Base-by-base conservation (phyloP, 2,113 vertebrate species). In the Albula goreensis region DNA sequence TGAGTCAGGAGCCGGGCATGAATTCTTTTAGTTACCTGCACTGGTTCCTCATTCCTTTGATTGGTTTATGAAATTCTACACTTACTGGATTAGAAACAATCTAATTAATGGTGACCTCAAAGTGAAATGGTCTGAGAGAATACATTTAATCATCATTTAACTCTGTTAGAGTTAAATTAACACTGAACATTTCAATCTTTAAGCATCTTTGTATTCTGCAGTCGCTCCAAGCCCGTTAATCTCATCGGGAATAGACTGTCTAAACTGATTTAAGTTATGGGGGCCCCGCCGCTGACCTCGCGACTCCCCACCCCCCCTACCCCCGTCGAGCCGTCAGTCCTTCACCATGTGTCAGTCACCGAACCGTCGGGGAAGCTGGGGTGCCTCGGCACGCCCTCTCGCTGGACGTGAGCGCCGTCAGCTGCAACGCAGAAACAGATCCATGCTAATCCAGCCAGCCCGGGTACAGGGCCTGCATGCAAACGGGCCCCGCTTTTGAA, bases 151-250 rank as follows among this genome's bases (percentile, higher is more conserved):
- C 60, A 3, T 66, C 60, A 22, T 12, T 66, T 15, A 4, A 66
- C 60, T 66, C 60, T 0, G 60, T 66, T 8, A 66, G 15, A 66
- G 60, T 66, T 66, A 19, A 66, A 66, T 66, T 66, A 66, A 66
- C 60, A 66, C 60, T 66, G 60, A 66, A 22, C 60, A 22, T 66
- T 66, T 66, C 22, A 66, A 3, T 19, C 4, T 22, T 15, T 66
- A 0, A 78, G 48, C 22, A 52, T 56, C 78, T 85, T 51, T 80
- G 78, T 48, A 80, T 50, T 63, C 52, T 56, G 31, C 78, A 25
- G 78, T 49, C 48, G 50, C 25, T 5, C 74, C 31, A 17, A 85
- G 52, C 80, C 78, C 77, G 80, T 85, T 80, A 85, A 85, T 85
- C 83, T 74, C 25, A 9, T 22, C 17, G 83, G n/a, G n/a, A 5